Evolutionary conservation across 2,113 vertebrate genomes (phyloP), one percentile per base, ranked within the genome.

Genomic region (Rallus limicola): DNA sequence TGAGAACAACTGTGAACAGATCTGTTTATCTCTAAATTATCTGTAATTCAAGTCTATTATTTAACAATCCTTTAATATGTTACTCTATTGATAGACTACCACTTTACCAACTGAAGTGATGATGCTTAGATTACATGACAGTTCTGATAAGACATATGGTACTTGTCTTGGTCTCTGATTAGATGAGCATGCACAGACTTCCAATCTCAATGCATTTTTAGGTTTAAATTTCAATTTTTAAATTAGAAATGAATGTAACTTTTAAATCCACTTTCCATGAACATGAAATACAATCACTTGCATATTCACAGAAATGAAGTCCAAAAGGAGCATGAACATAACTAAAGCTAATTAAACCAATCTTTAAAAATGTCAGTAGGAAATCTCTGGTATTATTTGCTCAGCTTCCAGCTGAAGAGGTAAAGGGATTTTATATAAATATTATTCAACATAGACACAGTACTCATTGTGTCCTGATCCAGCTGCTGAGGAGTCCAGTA

Each of bases 351-450:
- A 92, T 88, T 86, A 93, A 92, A 94, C 81, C 25, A 42, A 34
- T 86, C 60, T 83, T 81, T 6, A 71, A 93, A 94, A 92, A 75
- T 44, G 33, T 58, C 65, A 78, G 34, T 77, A 90, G 88, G 83
- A 95, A 92, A 94, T 84, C 36, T 71, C 44, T 84, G 65, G 62
- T 78, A 88, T 88, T 90, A 78, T 94, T 90, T 95, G 31, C 29
- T 20, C 53, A 94, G 76, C 17, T 95, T 86, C 55, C 75, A 64
- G 42, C 63, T 80, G 82, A 88, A 92, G 42, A 71, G 71, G 33
- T 70, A 80, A 77, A 88, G 28, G 44, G 85, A 56, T 92, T 96
- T 93, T 77, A 78, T 78, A 42, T 81, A 95, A 92, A 92, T 96
- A 90, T 80, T 93, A 46, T 92, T n/a, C 18, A 64, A 20, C 5